Base-by-base conservation (phyloP, 1,140 invertebrate species). In the Lethocerus indicus region DNA sequence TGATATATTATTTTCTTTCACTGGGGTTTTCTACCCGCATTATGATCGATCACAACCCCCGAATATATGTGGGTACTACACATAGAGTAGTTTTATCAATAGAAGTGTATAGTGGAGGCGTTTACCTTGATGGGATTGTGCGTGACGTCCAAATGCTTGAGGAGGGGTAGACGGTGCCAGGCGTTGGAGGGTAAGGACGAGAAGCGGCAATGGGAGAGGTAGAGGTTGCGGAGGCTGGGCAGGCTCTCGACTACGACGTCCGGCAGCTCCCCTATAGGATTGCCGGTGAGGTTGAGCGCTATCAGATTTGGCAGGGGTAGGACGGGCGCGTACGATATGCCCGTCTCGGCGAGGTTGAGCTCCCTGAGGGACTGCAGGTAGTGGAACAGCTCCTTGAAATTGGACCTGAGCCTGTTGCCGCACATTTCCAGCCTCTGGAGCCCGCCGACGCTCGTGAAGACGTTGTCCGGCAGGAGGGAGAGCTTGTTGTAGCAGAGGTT, bases 311-410 rank as follows among this genome's bases (percentile, higher is more conserved):
- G 72, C 26, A 87, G 64, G 44, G 80, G 79, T 50, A 87, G 67
- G 57, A 73, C 65, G 29, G 87, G 87, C 50, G 83, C 70, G 25
- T 72, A 73, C 57, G 71, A 78, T 48, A 89, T 72, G 28, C 81
- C 81, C 60, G 82, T 79, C 60, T 74, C 75, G 39, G 78, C 75
- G 53, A 90, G 64, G 60, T 77, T 79, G 45, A 91, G 70, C 59
- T 78, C 71, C 59, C 81, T 75, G 25, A 90, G 67, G 54, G 81
- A 79, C 26, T 83, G 85, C 14, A 87, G 72, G 63, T 88, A 87
- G 59, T 88, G 81, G 58, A 89, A 87, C n/a, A 90, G 69, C 63
- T 90, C 86, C 57, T 87, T 87, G 58, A 87, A 86, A 64, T 90
- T 90, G 35, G 85, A 83, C 54, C 84, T 75, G 1, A 86, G 62